A percentile compares a stretch with the other conserved stretches of the same genome.
These are phyloP conservation scores for Bubo scandiacus DNA, from an alignment of 2,113 vertebrate genomes.

Conservation along the genomic window DNA sequence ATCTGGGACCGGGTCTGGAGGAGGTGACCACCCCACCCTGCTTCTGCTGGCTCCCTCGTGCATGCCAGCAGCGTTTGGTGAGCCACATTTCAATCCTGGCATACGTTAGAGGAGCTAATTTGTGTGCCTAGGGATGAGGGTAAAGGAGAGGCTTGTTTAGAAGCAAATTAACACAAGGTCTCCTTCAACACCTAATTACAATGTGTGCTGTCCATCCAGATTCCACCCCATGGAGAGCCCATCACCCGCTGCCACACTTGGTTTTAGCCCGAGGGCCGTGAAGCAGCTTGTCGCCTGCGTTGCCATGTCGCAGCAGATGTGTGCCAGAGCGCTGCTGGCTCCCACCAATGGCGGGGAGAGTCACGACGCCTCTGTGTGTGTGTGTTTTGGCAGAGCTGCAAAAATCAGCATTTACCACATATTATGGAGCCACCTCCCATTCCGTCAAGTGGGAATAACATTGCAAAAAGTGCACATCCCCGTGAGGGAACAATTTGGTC, in stretches of 20 bases:
- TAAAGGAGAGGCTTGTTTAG: neutral
- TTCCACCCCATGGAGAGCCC: neutral
- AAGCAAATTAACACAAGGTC: neutral
- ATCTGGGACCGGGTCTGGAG: neutral
- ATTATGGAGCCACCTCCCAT: neutral
- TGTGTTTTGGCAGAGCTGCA: neutral
- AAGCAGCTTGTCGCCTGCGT: neutral
- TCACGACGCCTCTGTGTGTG: rapidly evolving
- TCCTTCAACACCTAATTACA: neutral
- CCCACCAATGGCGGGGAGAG: neutral
- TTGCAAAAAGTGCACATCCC: neutral
- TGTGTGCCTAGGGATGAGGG: neutral
- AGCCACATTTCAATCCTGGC: neutral
- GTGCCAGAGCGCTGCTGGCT: neutral
- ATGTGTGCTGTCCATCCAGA: rapidly evolving
- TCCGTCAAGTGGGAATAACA: neutral
- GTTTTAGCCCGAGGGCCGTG: neutral
- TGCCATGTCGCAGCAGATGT: neutral
- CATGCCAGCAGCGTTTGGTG: neutral
- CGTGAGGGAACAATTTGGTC: neutral
- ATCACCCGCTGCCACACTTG: neutral
- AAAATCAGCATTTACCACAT: rapidly evolving
- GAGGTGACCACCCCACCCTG: neutral
- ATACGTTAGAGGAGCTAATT: rapidly evolving
- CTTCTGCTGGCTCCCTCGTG: neutral